Percentiles rank a stretch among this genome's conserved stretches.
These are phyloP conservation scores for Paedocypris micromegethes DNA, from an alignment of 2,797 vertebrate species.

Conservation along the genomic window DNA sequence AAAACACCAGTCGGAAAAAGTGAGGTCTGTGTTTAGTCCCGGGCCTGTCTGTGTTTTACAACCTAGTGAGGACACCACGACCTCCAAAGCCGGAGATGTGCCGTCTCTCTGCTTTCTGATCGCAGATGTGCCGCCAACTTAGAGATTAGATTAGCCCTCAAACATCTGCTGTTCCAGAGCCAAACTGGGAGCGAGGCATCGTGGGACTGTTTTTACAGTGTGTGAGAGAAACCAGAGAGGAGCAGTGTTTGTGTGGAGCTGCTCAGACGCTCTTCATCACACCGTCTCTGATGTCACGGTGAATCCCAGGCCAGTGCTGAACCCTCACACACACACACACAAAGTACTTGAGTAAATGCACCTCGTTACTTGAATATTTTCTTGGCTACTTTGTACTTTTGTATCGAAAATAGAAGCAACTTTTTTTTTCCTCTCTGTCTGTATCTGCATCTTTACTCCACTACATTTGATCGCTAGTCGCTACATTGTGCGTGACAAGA, in stretches of 20 bases:
- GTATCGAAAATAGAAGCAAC: too few species aligned
- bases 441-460: too few species aligned
- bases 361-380: too few species aligned
- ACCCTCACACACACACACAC: not conserved
- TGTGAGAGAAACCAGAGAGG: slow-evolving; percentile 42
- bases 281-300: slow-evolving; percentile 36
- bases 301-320: not conserved
- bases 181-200: not conserved
- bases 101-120: slow-evolving; percentile 33
- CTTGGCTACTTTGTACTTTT: too few species aligned
- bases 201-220: slow-evolving; percentile 42
- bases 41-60: too few species aligned
- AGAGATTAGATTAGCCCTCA: slow-evolving; percentile 41
- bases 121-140: slow-evolving; percentile 28
- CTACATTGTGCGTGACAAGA: too few species aligned
- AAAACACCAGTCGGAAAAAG: too few species aligned
- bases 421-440: too few species aligned
- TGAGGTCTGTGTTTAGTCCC: too few species aligned
- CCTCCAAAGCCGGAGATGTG: slow-evolving; percentile 11
- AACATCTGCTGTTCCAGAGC: slow-evolving; percentile 17
- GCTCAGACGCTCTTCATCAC: slow-evolving; percentile 49
- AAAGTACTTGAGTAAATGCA: too few species aligned
- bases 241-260: slow-evolving; percentile 50
- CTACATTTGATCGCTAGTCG: too few species aligned
- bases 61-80: not conserved